Evolutionary conservation across 2,797 vertebrate species (phyloP), one percentile per base, ranked within the genome.

Genomic region (Psittacula derbiana): DNA sequence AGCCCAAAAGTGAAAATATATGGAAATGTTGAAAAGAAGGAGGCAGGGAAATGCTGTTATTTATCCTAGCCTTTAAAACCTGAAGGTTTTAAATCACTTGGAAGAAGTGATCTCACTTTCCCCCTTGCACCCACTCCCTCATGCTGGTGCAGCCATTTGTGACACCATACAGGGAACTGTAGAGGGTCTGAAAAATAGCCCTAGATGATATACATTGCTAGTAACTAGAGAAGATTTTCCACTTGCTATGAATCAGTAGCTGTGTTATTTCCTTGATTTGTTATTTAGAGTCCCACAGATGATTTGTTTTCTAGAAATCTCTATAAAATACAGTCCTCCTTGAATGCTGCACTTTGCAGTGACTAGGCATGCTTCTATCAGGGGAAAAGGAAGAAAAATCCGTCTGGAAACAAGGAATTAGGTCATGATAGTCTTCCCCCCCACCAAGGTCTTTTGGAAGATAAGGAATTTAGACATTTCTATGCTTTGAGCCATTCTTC

Each of bases 331-430:
- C 12, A 44, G 18, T 70, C 36, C 16, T 41, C 40, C 28, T 80
- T 46, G 72, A 72, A 88, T 52, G 36, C 40, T 70, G 12, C 13
- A 18, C 11, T 90, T 72, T 27, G 40, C 36, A 73, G 55, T 55
- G 52, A 49, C 43, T 66, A 61, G 58, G 25, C 30, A 50, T 7
- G 2, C 27, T 80, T 90, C 52, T 80, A 1, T 40, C 8, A 6
- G 18, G 25, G 31, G 36, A 20, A 20, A 66, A 50, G 27, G 53
- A 78, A 28, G 18, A 19, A 60, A 14, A 31, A 18, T 60, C 31
- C 27, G 23, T 86, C 58, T 72, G 40, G 60, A 88, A 95, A 71
- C 43, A 67, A 84, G n/a, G 47, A 95, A 90, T 88, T 90, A 57
- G 80, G 92, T 91, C 86, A 87, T 46, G 41, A 44, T 62, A 57